phyloP scores from a whole-genome alignment of 2,888 invertebrate species.

The Listrodromus nycthemerus region DNA sequence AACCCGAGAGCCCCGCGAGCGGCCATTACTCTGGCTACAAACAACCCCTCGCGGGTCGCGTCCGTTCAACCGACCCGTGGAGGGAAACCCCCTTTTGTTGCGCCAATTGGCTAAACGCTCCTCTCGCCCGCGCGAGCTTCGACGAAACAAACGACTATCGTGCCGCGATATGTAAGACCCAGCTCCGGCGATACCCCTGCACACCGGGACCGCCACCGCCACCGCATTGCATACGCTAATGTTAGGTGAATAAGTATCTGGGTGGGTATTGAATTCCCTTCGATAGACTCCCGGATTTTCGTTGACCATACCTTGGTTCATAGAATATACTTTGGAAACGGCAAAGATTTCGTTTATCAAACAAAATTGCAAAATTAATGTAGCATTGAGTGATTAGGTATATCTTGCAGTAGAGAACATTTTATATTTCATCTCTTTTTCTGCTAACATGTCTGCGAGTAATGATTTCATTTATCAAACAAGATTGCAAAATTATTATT shows the following conservation, averaged over 20 bases:
- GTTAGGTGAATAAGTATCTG: slow-evolving; percentile 3
- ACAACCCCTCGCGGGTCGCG: slow-evolving; percentile 79
- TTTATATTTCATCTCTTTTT: no score
- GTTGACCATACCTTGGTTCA: background rate
- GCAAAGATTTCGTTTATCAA: background rate
- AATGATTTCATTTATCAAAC: background rate
- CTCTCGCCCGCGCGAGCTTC: slow-evolving; percentile 66
- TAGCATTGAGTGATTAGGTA: no score
- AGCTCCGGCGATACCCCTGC: slow-evolving; percentile 29
- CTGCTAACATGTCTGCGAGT: no score
- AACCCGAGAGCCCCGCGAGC: slow-evolving; percentile 68
- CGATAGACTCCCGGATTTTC: background rate
- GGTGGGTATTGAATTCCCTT: background rate
- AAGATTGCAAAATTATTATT: no score
- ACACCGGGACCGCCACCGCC: background rate
- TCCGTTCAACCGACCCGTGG: slow-evolving; percentile 60
- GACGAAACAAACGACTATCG: slow-evolving; percentile 80
- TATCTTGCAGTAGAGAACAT: no score
- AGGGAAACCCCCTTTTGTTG: slow-evolving; percentile 78
- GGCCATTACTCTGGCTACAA: slow-evolving; percentile 82
- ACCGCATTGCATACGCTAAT: slow-evolving; percentile 18
- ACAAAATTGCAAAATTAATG: background rate
- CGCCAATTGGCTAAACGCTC: slow-evolving; percentile 82
- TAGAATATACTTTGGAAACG: background rate
- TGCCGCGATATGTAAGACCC: slow-evolving; percentile 75